Evolutionary conservation across 64 coral and sea anemone species (phyloP).

Genomic region (Catalaphyllia jardinei): DNA sequence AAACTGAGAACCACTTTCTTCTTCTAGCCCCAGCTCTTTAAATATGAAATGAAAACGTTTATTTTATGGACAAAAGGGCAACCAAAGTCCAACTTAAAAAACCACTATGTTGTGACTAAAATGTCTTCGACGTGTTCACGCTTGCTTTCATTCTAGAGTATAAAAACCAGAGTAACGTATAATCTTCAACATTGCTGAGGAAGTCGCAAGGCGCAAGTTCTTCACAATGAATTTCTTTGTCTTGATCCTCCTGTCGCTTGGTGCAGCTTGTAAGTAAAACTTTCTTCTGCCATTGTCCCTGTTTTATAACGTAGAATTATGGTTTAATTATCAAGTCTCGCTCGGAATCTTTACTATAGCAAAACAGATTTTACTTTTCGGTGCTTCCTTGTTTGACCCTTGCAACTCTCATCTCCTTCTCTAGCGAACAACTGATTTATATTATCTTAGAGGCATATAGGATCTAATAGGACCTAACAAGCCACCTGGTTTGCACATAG

Average conservation of each 20-base stretch:
- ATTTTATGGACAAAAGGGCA: background rate
- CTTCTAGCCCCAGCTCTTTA: background rate
- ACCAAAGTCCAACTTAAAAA: background rate
- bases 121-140: background rate
- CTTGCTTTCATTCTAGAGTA: background rate
- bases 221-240: constrained; percentile 39
- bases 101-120: constrained; percentile 5
- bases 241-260: constrained; percentile 30
- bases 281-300: background rate
- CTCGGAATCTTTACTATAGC: no score
- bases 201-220: background rate
- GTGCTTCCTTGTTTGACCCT: no score
- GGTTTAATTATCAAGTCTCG: no score
- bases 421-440: no score
- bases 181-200: background rate
- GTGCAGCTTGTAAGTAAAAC: constrained; percentile 23
- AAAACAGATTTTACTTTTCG: no score
- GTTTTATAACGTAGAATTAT: background rate
- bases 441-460: no score
- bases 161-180: background rate
- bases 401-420: no score
- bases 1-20: no score
- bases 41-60: background rate
- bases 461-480: no score
- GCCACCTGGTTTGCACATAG: no score